A percentile compares a stretch with the other conserved stretches of the same genome.
Conservation (phyloP, 2,888 invertebrate species). For the Trichogramma evanescens region DNA sequence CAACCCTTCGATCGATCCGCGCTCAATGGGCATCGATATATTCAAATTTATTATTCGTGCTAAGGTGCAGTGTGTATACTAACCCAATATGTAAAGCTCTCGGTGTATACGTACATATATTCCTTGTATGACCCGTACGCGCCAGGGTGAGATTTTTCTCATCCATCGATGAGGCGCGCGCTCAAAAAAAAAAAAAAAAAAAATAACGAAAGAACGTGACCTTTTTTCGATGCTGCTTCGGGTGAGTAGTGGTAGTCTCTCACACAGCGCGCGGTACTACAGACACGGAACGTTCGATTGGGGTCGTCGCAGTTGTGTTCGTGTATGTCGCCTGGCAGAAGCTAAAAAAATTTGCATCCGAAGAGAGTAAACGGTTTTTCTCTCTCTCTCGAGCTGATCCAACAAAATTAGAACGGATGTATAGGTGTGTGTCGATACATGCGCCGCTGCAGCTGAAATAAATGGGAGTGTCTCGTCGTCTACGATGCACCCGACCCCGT, state of each 20-base stretch:
- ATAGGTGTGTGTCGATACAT: not conserved
- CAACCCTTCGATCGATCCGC: constrained; percentile 43
- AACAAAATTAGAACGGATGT: constrained; percentile 38
- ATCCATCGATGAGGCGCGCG: constrained; percentile 5
- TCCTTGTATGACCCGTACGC: constrained; percentile 18
- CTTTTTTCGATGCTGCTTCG: constrained; percentile 19
- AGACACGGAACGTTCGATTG: constrained; percentile 22
- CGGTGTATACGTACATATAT: constrained; percentile 14
- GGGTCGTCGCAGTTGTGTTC: constrained; percentile 23
- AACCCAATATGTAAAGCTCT: too few relatives aligned
- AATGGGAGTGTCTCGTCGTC: constrained; percentile 9
- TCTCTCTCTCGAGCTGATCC: constrained; percentile 21
- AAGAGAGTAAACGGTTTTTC: constrained; percentile 1
- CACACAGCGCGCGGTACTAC: too few relatives aligned
- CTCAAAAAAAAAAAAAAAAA: too few relatives aligned
- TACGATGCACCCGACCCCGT: too few relatives aligned
- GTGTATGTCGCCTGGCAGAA: not conserved
- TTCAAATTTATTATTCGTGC: constrained; percentile 46
- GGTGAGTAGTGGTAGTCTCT: too few relatives aligned
- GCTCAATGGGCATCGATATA: constrained; percentile 48
- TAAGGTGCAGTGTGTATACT: constrained; percentile 26
- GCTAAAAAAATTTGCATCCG: constrained; percentile 36
- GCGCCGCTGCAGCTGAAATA: constrained; percentile 16
- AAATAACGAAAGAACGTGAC: not conserved
- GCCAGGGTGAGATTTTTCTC: not conserved